These are phyloP conservation scores for Scopus umbretta DNA, from an alignment of 2,113 vertebrate species.

Conservation along the genomic window DNA sequence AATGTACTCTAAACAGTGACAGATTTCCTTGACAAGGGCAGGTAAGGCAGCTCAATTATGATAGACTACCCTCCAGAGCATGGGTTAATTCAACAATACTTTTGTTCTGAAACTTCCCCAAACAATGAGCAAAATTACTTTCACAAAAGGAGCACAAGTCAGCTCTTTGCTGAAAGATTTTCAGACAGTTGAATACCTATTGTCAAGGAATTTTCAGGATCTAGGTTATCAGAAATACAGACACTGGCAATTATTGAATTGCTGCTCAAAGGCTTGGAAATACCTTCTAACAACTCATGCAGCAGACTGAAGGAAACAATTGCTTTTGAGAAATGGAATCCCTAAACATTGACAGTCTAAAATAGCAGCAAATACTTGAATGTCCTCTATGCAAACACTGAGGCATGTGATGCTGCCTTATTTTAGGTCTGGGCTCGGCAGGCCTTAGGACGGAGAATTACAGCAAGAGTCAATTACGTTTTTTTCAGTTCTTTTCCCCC, in stretches of 20 bases:
- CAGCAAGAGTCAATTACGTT: background rate
- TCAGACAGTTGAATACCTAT: background rate
- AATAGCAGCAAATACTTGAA: background rate
- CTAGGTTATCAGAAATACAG: background rate
- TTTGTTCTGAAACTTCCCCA: background rate
- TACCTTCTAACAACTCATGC: background rate
- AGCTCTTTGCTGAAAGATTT: background rate
- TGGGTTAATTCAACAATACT: background rate
- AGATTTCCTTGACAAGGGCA: background rate
- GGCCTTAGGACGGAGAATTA: background rate
- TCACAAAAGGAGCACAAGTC: background rate
- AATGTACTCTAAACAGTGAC: background rate
- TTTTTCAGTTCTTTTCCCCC: background rate
- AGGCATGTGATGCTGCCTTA: background rate
- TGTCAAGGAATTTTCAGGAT: background rate
- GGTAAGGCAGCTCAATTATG: background rate
- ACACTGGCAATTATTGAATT: background rate
- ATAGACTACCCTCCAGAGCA: background rate
- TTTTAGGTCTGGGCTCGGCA: background rate
- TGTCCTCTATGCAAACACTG: background rate
- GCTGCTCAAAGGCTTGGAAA: background rate
- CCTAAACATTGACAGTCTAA: background rate
- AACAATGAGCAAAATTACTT: background rate
- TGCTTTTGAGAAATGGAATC: slow-evolving; percentile 6
- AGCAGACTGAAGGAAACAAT: background rate